phyloP scores from a whole-genome alignment of 2,888 invertebrate species.

The Graphium colonna region DNA sequence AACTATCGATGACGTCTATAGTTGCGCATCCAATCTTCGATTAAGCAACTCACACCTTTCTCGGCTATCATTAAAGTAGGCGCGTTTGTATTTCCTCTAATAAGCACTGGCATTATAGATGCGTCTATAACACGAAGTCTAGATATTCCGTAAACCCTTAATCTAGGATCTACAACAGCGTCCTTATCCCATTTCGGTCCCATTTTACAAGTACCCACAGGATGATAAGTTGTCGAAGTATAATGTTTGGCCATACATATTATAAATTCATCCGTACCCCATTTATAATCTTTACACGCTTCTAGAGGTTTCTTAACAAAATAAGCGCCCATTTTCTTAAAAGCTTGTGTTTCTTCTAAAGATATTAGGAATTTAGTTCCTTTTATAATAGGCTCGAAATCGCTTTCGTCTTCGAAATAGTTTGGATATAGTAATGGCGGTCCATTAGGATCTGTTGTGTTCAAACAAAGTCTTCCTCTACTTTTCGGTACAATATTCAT shows the following conservation, averaged over 20 bases:
- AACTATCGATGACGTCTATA: background rate
- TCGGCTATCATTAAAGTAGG: slow-evolving; percentile 58
- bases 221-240: slow-evolving; percentile 71
- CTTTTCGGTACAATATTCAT: slow-evolving; percentile 81
- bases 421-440: slow-evolving; percentile 85
- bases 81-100: slow-evolving; percentile 90
- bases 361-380: slow-evolving; percentile 79
- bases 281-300: slow-evolving; percentile 77
- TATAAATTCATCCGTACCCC: slow-evolving; percentile 83
- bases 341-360: slow-evolving; percentile 77
- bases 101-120: slow-evolving; percentile 88
- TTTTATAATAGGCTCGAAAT: slow-evolving; percentile 79
- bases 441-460: slow-evolving; percentile 83
- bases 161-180: slow-evolving; percentile 84
- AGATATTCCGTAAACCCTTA: slow-evolving; percentile 82
- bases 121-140: slow-evolving; percentile 86
- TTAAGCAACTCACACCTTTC: slow-evolving; percentile 43
- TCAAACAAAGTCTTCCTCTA: slow-evolving; percentile 80
- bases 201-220: slow-evolving; percentile 63
- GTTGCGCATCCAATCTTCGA: slow-evolving; percentile 43
- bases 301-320: slow-evolving; percentile 75
- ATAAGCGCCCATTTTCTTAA: slow-evolving; percentile 75
- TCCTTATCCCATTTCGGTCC: slow-evolving; percentile 76
- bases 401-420: slow-evolving; percentile 77
- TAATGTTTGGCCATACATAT: slow-evolving; percentile 81